Percentiles rank a stretch among this genome's conserved stretches.
These are phyloP conservation scores for Promerops cafer DNA, from an alignment of 2,113 vertebrate species.

Conservation along the genomic window DNA sequence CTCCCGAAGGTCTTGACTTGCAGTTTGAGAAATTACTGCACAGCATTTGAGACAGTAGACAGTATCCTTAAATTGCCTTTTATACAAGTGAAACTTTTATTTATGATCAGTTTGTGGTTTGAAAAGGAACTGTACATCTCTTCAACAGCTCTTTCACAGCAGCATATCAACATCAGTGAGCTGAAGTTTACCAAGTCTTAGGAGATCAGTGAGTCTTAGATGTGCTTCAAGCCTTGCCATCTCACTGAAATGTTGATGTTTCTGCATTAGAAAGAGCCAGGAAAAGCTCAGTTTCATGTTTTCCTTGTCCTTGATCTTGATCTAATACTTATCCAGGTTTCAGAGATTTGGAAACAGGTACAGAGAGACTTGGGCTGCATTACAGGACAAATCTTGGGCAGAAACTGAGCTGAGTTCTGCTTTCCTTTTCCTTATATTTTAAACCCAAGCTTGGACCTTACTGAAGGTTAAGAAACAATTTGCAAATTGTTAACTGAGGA, in stretches of 20 bases:
- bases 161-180: neutral
- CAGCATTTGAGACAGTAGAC: neutral
- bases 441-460: neutral
- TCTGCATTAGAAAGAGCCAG: neutral
- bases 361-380: neutral
- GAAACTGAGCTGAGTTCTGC: neutral
- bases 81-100: neutral
- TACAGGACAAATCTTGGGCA: neutral
- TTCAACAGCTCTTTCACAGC: constrained; percentile 4
- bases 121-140: neutral
- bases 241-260: neutral
- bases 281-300: neutral
- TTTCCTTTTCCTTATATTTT: neutral
- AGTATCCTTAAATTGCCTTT: neutral
- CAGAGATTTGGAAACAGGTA: neutral
- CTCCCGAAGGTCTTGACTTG: neutral
- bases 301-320: neutral
- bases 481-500: neutral
- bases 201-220: neutral
- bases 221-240: neutral
- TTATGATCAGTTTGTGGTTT: neutral
- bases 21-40: neutral
- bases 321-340: neutral
- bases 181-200: neutral
- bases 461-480: neutral